These are phyloP conservation scores for Agriotes lineatus DNA, from an alignment of 2,888 invertebrate genomes.

Conservation along the genomic window DNA sequence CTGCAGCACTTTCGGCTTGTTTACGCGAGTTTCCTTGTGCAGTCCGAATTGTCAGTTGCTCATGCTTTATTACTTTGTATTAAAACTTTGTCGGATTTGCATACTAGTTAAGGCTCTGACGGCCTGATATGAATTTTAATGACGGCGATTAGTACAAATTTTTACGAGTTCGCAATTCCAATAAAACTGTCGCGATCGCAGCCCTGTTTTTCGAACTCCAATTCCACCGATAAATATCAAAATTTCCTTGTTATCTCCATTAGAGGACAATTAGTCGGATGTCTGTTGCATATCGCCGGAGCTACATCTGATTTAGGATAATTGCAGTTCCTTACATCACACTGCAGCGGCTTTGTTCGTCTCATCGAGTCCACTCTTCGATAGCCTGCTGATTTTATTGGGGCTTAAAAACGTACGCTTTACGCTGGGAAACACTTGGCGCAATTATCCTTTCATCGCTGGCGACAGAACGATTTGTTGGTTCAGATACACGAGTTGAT, in stretches of 20 bases:
- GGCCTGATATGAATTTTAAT: constrained; percentile 43
- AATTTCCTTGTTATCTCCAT: constrained; percentile 35
- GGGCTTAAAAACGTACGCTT: constrained; percentile 4
- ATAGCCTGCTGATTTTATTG: background rate
- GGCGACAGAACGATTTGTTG: constrained; percentile 48
- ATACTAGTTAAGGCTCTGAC: constrained; percentile 42
- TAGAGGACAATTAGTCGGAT: constrained; percentile 24
- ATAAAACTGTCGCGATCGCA: constrained; percentile 33
- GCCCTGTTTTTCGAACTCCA: constrained; percentile 21
- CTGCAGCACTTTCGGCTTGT: too few species aligned
- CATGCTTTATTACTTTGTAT: constrained; percentile 38
- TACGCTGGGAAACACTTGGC: constrained; percentile 7
- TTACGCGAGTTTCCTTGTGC: constrained; percentile 11
- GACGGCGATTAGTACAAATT: constrained; percentile 38
- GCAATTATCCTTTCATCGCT: constrained; percentile 41
- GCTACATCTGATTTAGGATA: constrained; percentile 26
- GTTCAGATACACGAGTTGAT: constrained; percentile 44
- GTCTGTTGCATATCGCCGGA: constrained; percentile 35
- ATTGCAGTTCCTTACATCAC: background rate
- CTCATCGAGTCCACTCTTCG: too few species aligned
- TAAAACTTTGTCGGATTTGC: constrained; percentile 42
- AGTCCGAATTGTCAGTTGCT: constrained; percentile 22
- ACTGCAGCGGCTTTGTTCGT: background rate
- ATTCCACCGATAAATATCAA: constrained; percentile 36
- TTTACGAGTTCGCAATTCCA: constrained; percentile 43